These are phyloP conservation scores for Taeniopygia guttata DNA, from an alignment of 2,797 vertebrate genomes.

Conservation along the genomic window DNA sequence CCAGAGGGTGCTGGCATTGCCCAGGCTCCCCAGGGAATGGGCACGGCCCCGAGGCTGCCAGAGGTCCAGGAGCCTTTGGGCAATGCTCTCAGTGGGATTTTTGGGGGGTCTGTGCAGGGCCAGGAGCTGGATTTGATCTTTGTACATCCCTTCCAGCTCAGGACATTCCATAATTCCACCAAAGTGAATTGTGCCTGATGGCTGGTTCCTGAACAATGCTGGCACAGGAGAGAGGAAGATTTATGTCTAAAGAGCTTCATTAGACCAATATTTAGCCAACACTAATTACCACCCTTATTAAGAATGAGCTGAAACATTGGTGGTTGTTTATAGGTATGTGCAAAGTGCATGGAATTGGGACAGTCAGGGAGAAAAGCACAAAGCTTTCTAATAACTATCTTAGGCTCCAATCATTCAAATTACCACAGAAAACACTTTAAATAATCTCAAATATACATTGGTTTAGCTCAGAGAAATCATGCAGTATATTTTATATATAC, in stretches of 20 bases:
- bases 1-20: not conserved
- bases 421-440: not conserved
- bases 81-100: fast-evolving
- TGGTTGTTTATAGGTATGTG: not conserved
- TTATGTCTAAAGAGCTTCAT: not conserved
- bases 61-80: fast-evolving
- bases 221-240: not conserved
- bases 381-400: not conserved
- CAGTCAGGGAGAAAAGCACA: not conserved
- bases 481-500: fast-evolving
- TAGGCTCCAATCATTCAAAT: not conserved
- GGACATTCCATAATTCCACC: not conserved
- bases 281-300: not conserved
- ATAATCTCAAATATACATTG: not conserved
- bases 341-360: not conserved
- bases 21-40: not conserved
- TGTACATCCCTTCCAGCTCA: not conserved
- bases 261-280: not conserved
- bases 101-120: fast-evolving
- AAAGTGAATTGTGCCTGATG: not conserved
- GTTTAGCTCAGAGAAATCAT: not conserved
- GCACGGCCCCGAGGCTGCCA: not conserved
- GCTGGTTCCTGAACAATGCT: not conserved
- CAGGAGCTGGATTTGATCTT: fast-evolving
- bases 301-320: not conserved